Conservation (phyloP, 2,113 vertebrate genomes). For the Myiozetetes cayanensis region DNA sequence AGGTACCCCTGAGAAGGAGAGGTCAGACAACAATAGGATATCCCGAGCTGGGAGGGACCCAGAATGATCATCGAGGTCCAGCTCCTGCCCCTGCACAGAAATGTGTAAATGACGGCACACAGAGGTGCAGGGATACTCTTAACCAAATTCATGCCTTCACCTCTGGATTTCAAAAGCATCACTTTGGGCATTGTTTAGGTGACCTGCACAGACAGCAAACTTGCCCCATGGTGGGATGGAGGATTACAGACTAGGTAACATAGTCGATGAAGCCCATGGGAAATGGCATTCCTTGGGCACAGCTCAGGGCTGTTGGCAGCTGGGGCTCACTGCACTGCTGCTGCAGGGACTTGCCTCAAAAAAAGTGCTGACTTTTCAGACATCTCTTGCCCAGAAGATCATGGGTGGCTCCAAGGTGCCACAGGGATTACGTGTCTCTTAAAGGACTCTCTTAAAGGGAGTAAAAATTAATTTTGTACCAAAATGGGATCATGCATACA, state of each 20-base stretch:
- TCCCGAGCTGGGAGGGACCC: background rate
- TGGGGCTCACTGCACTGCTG: background rate
- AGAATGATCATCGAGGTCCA: background rate
- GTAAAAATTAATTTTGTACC: background rate
- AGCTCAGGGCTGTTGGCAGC: background rate
- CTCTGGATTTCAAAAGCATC: background rate
- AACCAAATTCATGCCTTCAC: background rate
- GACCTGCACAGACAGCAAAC: background rate
- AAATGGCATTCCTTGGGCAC: background rate
- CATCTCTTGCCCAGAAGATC: background rate
- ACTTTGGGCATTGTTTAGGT: background rate
- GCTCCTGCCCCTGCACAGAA: background rate
- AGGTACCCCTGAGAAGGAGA: rapidly evolving
- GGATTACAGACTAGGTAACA: background rate
- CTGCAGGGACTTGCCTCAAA: background rate
- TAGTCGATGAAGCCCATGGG: background rate
- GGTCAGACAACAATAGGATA: background rate
- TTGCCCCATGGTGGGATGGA: rapidly evolving
- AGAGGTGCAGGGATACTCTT: background rate
- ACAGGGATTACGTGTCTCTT: background rate
- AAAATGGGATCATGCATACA: rapidly evolving
- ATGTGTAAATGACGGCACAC: background rate
- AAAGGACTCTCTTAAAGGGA: background rate
- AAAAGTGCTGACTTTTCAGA: background rate
- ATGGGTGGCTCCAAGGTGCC: background rate